These are phyloP conservation scores for Pseudonaja textilis DNA, from an alignment of 2,113 vertebrate genomes.

Conservation along the genomic window DNA sequence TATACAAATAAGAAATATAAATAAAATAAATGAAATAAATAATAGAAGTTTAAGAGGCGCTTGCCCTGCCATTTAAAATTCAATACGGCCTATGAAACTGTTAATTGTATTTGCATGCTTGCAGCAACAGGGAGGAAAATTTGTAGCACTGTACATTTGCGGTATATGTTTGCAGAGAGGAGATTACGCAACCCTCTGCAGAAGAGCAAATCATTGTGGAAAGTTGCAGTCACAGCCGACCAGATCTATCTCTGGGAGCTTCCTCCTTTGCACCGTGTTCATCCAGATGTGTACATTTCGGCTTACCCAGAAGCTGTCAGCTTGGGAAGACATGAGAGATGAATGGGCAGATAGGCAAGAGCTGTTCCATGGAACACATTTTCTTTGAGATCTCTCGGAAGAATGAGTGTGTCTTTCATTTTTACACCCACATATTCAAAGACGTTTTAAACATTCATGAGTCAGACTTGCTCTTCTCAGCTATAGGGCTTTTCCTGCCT, in stretches of 20 bases:
- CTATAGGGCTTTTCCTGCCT: background rate
- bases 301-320: background rate
- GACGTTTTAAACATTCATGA: background rate
- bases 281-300: background rate
- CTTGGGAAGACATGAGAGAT: background rate
- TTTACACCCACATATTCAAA: background rate
- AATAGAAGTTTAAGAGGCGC: background rate
- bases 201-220: background rate
- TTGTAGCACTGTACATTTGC: background rate
- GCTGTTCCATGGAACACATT: background rate
- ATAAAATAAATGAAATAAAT: background rate
- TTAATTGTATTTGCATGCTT: background rate
- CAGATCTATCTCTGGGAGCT: background rate
- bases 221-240: too few species aligned
- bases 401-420: background rate
- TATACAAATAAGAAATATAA: background rate
- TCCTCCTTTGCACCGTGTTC: too few species aligned
- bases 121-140: background rate
- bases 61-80: background rate
- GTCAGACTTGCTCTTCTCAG: background rate
- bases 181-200: background rate
- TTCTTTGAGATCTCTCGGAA: background rate
- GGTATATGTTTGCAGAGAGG: background rate
- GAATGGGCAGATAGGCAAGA: background rate
- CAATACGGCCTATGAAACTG: background rate